Percentiles rank a stretch among this genome's conserved stretches.
Evolutionary conservation across 2,797 vertebrate genomes (phyloP).

Genomic region (Acanthurus leucopareius): DNA sequence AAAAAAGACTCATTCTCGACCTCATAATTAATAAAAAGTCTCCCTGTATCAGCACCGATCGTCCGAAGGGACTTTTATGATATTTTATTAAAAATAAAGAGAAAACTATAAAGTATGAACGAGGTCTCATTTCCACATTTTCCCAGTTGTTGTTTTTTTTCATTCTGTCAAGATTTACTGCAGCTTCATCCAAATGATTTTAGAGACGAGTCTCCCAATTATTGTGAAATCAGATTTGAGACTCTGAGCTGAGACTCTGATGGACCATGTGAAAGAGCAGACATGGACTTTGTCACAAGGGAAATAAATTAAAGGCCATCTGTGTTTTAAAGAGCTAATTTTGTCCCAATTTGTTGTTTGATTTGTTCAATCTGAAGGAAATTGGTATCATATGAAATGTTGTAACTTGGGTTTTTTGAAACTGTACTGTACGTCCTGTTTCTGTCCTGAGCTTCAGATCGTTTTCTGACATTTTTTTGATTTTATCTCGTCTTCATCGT

Average conservation of each 20-base stretch:
- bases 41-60: not conserved
- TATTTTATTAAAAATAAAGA: not conserved
- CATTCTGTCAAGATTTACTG: not conserved
- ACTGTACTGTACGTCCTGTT: not conserved
- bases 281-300: conserved; percentile 11
- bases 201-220: conserved; percentile 20
- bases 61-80: not conserved
- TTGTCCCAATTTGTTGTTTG: conserved; percentile 13
- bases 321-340: conserved; percentile 12
- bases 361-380: conserved; percentile 19
- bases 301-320: conserved; percentile 3
- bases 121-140: not conserved
- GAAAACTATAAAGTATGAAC: not conserved
- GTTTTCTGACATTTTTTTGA: not conserved
- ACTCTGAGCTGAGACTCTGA: conserved; percentile 11
- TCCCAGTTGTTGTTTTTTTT: not conserved
- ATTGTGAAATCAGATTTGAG: conserved; percentile 22
- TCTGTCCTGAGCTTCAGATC: not conserved
- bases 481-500: not conserved
- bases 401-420: not conserved
- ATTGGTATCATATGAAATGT: conserved; percentile 21
- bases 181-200: not conserved
- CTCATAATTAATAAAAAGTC: not conserved
- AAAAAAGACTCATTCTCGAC: not conserved
- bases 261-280: conserved; percentile 24